phyloP scores from a whole-genome alignment of 2,888 invertebrate species.

The Pseudococcus longispinus region DNA sequence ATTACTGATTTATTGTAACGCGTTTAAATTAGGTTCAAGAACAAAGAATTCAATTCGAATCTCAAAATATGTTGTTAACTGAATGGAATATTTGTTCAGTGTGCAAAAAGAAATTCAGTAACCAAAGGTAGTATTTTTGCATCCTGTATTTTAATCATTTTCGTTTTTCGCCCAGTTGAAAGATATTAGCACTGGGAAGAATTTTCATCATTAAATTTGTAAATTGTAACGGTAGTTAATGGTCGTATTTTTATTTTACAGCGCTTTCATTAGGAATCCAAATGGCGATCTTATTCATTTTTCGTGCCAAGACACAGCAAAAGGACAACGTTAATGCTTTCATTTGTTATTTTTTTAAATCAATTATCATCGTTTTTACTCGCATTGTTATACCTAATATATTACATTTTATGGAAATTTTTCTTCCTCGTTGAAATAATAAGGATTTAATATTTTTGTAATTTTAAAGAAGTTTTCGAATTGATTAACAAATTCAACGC shows the following conservation, averaged over 20 bases:
- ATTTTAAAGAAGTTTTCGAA: too few species aligned
- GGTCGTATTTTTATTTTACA: conserved; percentile 63
- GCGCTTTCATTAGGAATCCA: conserved; percentile 91
- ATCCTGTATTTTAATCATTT: too few species aligned
- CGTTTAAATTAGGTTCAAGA: conserved; percentile 72
- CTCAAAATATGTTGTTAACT: conserved; percentile 81
- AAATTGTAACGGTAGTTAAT: not conserved
- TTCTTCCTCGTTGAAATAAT: too few species aligned
- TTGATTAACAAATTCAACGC: too few species aligned
- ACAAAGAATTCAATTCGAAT: conserved; percentile 79
- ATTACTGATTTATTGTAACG: not conserved
- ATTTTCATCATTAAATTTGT: too few species aligned
- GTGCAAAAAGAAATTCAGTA: conserved; percentile 92
- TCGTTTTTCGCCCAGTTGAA: too few species aligned
- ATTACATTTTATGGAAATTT: too few species aligned
- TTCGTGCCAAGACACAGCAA: conserved; percentile 69
- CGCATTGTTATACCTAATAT: not conserved
- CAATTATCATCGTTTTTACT: not conserved
- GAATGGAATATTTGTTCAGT: conserved; percentile 89
- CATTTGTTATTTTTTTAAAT: not conserved
- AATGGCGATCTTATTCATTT: conserved; percentile 92
- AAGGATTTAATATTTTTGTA: too few species aligned
- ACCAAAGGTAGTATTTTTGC: conserved; percentile 73
- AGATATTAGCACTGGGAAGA: too few species aligned
- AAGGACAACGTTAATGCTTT: not conserved